Evolutionary conservation across 1,140 invertebrate genomes (phyloP).

Genomic region (Aporrectodea caliginosa): DNA sequence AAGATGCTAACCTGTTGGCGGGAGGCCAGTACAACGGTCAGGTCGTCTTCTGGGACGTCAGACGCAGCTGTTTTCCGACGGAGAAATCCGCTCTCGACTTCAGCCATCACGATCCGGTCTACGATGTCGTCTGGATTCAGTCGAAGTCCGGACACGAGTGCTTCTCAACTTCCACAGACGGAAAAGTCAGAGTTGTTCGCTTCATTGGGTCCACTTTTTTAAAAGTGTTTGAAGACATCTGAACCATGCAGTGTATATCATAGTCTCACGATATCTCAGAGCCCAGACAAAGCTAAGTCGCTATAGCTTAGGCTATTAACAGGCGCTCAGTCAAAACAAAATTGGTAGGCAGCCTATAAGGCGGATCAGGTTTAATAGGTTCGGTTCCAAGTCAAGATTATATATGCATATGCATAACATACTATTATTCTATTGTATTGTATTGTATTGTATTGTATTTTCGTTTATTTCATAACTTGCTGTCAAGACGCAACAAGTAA

Average conservation of each 20-base stretch:
- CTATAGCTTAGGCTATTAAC: neutral
- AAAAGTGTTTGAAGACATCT: neutral
- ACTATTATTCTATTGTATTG: no score
- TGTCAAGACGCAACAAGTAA: no score
- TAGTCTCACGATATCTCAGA: no score
- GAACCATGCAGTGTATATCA: neutral
- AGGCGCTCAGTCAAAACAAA: no score
- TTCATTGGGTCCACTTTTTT: neutral
- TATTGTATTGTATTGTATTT: no score
- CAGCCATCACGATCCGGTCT: constrained; percentile 55
- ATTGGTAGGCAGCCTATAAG: no score
- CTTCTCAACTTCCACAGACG: constrained; percentile 83
- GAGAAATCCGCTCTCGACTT: constrained; percentile 54
- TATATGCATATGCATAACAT: no score
- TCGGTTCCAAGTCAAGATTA: neutral
- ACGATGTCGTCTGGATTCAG: constrained; percentile 54
- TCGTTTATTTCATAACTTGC: no score
- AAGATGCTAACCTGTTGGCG: constrained; percentile 78
- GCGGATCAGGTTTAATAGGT: neutral
- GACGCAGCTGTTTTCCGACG: constrained; percentile 54
- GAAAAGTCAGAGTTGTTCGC: constrained; percentile 61
- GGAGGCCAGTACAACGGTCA: constrained; percentile 85
- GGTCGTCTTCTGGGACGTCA: constrained; percentile 57
- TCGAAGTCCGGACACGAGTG: constrained; percentile 62
- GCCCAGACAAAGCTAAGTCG: neutral